Evolutionary conservation across 2,113 vertebrate genomes (phyloP).

Genomic region (Morphnarchus princeps): DNA sequence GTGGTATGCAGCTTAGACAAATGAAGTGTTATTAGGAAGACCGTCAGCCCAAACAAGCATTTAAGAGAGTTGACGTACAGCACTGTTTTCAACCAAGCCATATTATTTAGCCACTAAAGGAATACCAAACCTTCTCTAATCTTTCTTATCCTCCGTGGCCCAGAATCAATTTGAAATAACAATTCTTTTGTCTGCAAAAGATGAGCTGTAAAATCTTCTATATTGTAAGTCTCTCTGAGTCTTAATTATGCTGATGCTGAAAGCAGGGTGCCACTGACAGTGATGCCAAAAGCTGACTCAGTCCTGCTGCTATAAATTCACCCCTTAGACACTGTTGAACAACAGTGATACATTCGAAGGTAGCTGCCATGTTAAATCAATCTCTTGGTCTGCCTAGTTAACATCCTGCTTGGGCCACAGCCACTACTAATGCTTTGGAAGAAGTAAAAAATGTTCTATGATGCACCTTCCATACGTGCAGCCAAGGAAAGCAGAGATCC

Average conservation of each 20-base stretch:
- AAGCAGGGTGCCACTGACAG: background rate
- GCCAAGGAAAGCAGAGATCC: background rate
- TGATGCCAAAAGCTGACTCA: background rate
- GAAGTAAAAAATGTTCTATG: background rate
- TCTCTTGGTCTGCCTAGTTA: background rate
- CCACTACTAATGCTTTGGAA: background rate
- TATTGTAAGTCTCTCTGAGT: background rate
- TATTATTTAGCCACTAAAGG: background rate
- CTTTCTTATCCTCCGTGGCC: background rate
- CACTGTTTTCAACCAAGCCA: background rate
- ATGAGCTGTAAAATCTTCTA: background rate
- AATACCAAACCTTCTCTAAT: background rate
- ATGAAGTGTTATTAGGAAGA: conserved; percentile 1
- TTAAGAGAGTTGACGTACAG: background rate
- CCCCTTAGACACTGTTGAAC: background rate
- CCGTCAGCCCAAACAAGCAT: background rate
- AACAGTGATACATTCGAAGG: background rate
- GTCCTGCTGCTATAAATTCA: background rate
- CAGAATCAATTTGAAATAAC: background rate
- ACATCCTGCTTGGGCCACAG: background rate
- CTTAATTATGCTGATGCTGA: background rate
- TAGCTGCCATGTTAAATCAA: background rate
- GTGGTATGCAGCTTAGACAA: background rate
- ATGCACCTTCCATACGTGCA: background rate
- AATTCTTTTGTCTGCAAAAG: background rate